Percentiles rank a stretch among this genome's conserved stretches.
These are phyloP conservation scores for Conopomorpha cramerella DNA, from an alignment of 1,140 invertebrate species.

Conservation along the genomic window DNA sequence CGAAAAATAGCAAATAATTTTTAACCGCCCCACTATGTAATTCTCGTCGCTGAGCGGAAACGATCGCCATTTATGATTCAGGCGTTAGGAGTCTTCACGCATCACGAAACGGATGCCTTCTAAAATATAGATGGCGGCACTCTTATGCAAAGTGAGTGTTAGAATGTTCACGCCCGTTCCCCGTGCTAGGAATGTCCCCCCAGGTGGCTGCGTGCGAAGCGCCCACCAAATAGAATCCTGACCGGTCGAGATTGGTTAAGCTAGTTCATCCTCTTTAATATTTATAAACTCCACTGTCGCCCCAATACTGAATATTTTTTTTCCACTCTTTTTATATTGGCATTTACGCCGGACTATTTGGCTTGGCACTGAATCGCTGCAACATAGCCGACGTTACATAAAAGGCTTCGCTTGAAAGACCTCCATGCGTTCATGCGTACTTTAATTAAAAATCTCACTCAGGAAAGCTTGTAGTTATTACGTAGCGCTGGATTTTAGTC, in stretches of 20 bases:
- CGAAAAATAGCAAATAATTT: too few species aligned
- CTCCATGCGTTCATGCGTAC: too few species aligned
- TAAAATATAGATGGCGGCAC: slow-evolving; percentile 43
- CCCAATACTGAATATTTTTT: slow-evolving; percentile 36
- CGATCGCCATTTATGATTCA: slow-evolving; percentile 45
- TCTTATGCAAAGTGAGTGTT: slow-evolving; percentile 36
- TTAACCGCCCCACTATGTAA: too few species aligned
- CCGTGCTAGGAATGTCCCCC: slow-evolving; percentile 42
- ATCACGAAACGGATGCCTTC: slow-evolving; percentile 21
- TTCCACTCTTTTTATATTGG: too few species aligned
- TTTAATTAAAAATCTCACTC: too few species aligned
- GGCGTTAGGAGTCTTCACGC: slow-evolving; percentile 32
- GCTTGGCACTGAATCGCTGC: too few species aligned
- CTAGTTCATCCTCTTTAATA: slow-evolving; percentile 47
- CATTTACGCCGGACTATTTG: too few species aligned
- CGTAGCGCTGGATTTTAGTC: too few species aligned
- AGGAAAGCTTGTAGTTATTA: too few species aligned
- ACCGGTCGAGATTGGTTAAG: slow-evolving; percentile 37
- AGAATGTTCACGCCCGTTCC: slow-evolving; percentile 30
- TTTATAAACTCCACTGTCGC: slow-evolving; percentile 39
- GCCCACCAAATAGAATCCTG: slow-evolving; percentile 29
- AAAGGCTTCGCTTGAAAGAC: too few species aligned
- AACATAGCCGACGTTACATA: too few species aligned
- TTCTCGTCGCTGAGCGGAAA: slow-evolving; percentile 20
- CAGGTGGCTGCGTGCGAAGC: slow-evolving; percentile 17